These are phyloP conservation scores for Syngnathus floridae DNA, from an alignment of 2,113 vertebrate genomes.

Conservation along the genomic window DNA sequence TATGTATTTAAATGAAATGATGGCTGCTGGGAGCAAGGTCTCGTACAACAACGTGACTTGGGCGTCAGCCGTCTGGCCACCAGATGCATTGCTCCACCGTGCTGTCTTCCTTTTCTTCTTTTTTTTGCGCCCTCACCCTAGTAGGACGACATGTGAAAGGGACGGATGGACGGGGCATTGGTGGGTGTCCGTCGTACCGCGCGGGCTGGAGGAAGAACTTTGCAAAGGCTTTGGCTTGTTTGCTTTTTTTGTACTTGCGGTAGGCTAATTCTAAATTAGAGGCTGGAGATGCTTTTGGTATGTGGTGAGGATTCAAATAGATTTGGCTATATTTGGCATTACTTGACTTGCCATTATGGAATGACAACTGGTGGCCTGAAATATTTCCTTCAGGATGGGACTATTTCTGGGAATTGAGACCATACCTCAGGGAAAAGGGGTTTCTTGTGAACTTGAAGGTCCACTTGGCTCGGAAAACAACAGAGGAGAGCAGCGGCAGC, in stretches of 20 bases:
- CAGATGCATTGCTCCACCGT: conserved; percentile 51
- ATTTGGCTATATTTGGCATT: conserved; percentile 20
- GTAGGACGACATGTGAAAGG: conserved; percentile 17
- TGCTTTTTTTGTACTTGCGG: conserved; percentile 15
- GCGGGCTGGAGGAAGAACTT: too few species aligned
- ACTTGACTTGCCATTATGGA: conserved; percentile 39
- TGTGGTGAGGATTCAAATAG: conserved; percentile 55
- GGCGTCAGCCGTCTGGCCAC: conserved; percentile 60
- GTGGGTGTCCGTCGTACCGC: too few species aligned
- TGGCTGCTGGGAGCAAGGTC: too few species aligned
- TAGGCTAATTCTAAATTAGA: conserved; percentile 10
- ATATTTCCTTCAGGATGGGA: neutral
- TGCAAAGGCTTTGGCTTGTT: neutral
- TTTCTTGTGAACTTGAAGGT: neutral
- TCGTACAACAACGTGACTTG: conserved; percentile 26
- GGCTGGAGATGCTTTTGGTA: conserved; percentile 42
- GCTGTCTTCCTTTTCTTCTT: neutral
- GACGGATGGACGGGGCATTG: neutral
- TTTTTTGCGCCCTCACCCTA: neutral
- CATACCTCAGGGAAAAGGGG: neutral
- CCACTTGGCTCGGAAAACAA: conserved; percentile 29
- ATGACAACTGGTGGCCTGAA: neutral
- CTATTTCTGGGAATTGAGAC: neutral
- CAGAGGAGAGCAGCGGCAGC: conserved; percentile 32
- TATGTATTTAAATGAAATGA: too few species aligned